A percentile compares a stretch with the other conserved stretches of the same genome.
Evolutionary conservation across 2,113 vertebrate species (phyloP).

Genomic region (Oryzias melastigma): DNA sequence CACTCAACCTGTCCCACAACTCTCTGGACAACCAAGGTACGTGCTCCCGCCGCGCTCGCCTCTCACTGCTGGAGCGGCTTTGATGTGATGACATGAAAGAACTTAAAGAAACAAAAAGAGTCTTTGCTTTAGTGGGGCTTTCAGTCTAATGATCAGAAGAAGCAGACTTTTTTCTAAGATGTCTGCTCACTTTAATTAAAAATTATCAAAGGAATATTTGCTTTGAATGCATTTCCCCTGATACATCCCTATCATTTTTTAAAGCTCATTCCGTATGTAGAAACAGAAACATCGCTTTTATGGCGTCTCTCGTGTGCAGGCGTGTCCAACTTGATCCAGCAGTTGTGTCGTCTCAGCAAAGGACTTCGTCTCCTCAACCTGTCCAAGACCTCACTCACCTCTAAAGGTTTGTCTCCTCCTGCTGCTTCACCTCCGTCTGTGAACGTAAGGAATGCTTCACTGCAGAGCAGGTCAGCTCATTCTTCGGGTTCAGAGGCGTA

Average conservation of each 20-base stretch:
- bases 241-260: too few species aligned
- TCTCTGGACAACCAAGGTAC: constrained; percentile 91
- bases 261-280: too few species aligned
- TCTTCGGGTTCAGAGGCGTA: too few species aligned
- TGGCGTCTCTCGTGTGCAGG: constrained; percentile 30
- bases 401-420: constrained; percentile 77
- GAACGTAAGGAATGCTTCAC: too few species aligned
- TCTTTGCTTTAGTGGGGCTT: not conserved
- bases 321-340: constrained; percentile 82
- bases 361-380: constrained; percentile 89
- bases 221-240: too few species aligned
- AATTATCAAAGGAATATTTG: too few species aligned
- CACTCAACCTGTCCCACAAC: constrained; percentile 88
- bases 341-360: constrained; percentile 87
- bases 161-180: too few species aligned
- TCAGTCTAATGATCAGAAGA: too few species aligned
- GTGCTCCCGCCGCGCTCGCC: not conserved
- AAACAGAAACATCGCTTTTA: not conserved
- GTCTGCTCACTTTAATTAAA: too few species aligned
- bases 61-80: not conserved
- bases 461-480: too few species aligned
- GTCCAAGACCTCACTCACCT: constrained; percentile 88
- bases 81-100: not conserved
- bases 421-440: not conserved
- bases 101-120: rapidly evolving